Percentiles rank a stretch among this genome's conserved stretches.
phyloP scores from a whole-genome alignment of 2,888 invertebrate genomes.

The Acleris emargana region DNA sequence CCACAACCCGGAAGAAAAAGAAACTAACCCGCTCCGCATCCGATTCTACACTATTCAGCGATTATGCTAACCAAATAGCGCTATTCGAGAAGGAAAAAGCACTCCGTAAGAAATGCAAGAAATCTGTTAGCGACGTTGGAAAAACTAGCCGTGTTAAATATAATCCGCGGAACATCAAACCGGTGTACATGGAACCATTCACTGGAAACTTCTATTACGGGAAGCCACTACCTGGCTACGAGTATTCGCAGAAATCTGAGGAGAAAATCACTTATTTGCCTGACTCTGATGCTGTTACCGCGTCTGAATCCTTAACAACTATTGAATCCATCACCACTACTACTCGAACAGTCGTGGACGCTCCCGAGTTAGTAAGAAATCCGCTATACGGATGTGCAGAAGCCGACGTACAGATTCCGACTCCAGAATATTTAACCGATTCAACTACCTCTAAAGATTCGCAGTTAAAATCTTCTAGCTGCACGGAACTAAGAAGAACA shows the following conservation, averaged over 20 bases:
- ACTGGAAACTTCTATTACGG: slow-evolving; percentile 79
- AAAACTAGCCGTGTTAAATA: slow-evolving; percentile 69
- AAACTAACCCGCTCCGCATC: slow-evolving; percentile 69
- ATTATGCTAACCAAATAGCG: slow-evolving; percentile 77
- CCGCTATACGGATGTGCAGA: slow-evolving; percentile 72
- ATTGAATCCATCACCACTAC: slow-evolving; percentile 64
- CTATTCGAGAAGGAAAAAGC: slow-evolving; percentile 71
- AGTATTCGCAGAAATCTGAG: slow-evolving; percentile 65
- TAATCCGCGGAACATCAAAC: slow-evolving; percentile 64
- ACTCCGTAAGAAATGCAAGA: slow-evolving; percentile 67
- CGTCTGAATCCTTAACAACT: slow-evolving; percentile 66
- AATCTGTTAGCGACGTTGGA: slow-evolving; percentile 70
- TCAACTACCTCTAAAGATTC: slow-evolving; percentile 67
- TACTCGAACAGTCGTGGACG: slow-evolving; percentile 66
- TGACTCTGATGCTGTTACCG: slow-evolving; percentile 72
- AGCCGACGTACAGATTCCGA: slow-evolving; percentile 58
- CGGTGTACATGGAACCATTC: slow-evolving; percentile 75
- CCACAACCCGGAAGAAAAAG: slow-evolving; percentile 62
- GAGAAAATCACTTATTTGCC: slow-evolving; percentile 74
- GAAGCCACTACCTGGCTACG: slow-evolving; percentile 71
- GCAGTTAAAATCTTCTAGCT: slow-evolving; percentile 71
- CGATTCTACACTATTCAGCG: slow-evolving; percentile 80
- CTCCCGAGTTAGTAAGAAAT: slow-evolving; percentile 71
- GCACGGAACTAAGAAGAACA: slow-evolving; percentile 70
- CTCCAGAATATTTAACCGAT: slow-evolving; percentile 61